Evolutionary conservation across 2,797 vertebrate species (phyloP), one percentile per base, ranked within the genome.

Genomic region (Argya squamiceps): DNA sequence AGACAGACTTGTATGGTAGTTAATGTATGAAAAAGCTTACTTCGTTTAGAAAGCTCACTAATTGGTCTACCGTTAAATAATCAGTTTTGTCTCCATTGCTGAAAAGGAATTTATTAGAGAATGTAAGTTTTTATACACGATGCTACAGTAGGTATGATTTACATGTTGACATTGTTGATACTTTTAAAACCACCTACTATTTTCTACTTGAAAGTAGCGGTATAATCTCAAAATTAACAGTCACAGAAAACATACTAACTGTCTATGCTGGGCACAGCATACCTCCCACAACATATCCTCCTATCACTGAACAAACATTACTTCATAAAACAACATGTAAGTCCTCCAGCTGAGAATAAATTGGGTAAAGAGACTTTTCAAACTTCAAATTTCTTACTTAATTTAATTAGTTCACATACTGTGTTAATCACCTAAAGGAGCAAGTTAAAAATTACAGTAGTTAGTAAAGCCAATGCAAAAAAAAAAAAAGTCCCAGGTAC

Each of bases 31-130:
- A 99, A 99, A 98, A 99, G 99, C 99, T 99, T 99, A 99, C 99
- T 99, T 99, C 99, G 99, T 99, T 99, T 99, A 99, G 99, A 99
- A 99, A 99, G 99, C 99, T 99, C 99, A 99, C 99, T 99, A 99
- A 99, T 99, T 99, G 99, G 98, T 99, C 99, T 99, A 99, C 99
- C 98, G 99, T 99, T 99, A 99, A 99, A 99, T 99, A 99, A 99
- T 99, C 99, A 99, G 98, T 99, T 99, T 99, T 99, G 99, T 99
- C 99, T 98, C 99, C 99, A 99, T 99, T 99, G 99, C 99, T 99
- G 99, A 98, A 99, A 99, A 99, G 99, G 98, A 99, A 99, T 99
- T 98, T 98, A 99, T 99, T 99, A 99, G 98, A 98, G 98, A 98
- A 98, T 98, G 98, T 98, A 97, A 98, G 98, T 98, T 98, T 97